Evolutionary conservation across 2,797 vertebrate species (phyloP), one percentile per base, ranked within the genome.

Genomic region (Microtus obscurus): DNA sequence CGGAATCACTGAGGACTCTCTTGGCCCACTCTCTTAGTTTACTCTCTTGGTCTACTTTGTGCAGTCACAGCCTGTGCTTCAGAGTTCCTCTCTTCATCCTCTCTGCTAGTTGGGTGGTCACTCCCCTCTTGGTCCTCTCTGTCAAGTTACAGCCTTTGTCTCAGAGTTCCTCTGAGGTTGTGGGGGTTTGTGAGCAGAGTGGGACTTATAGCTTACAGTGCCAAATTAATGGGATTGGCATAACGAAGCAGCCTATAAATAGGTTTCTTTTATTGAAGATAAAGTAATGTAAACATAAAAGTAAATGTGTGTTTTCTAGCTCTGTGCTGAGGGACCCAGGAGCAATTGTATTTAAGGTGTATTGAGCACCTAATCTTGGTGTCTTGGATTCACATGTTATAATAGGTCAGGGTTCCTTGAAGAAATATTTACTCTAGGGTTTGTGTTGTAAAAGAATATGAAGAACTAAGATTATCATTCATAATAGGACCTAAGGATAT

Each of bases 401-500:
- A 78, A 81, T 78, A 45, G 89, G 71, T 12, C 53, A 63, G 73
- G 5, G 16, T 6, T 89, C 51, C 69, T 73, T 63, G 53, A 93
- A 81, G 56, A 91, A 96, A 94, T 89, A 71, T 27, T 82, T 34
- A 94, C 74, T 53, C 9, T 34, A 83, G n/a, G 43, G 12, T 63
- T 63, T 27, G 3, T 76, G n/a, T 12, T 94, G 23, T 23, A 14
- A 96, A 87, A 93, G 21, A 93, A 86, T 51, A 40, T 31, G 53
- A n/a, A 86, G 71, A 14, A 91, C 23, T 88, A 51, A 34, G 45
- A 56, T 8, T 37, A 73, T 5, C 86, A 59, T 56, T 69, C 34
- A 10, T 91, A 93, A 69, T 25, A 76, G 51, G 83, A 89, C 83
- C 59, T 48, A 93, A 92, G 63, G 10, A 91, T 73, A 86, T 51